Conservation (phyloP, 2,113 vertebrate species). For the Rafetus swinhoei region DNA sequence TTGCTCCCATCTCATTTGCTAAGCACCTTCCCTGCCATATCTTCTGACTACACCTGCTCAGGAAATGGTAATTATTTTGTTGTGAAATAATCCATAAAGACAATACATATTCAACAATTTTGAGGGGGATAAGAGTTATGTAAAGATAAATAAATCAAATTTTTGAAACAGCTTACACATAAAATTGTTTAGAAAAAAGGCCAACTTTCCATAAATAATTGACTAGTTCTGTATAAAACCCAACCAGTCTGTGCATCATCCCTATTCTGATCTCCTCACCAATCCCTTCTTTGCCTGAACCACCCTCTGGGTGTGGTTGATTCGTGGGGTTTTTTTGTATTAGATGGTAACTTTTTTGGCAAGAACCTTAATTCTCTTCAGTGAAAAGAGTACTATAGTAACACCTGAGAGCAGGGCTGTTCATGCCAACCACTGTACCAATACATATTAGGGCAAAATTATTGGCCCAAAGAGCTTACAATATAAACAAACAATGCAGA, state of each 20-base stretch:
- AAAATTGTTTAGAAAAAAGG: not conserved
- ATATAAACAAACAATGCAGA: not conserved
- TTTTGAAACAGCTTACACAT: not conserved
- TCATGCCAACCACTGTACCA: not conserved
- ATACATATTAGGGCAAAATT: not conserved
- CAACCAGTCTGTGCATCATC: accelerated
- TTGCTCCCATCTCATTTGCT: not conserved
- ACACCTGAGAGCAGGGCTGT: not conserved
- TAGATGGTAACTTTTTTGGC: not conserved
- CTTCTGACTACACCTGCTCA: not conserved
- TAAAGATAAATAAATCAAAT: not conserved
- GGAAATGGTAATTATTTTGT: not conserved
- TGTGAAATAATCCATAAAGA: not conserved
- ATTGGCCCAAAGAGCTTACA: not conserved
- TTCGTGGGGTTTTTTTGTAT: not conserved
- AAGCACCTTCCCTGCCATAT: not conserved
- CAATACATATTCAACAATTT: accelerated
- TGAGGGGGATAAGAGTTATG: conserved; percentile 1
- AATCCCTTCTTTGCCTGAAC: not conserved
- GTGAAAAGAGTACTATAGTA: not conserved
- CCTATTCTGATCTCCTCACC: not conserved
- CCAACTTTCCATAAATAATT: not conserved
- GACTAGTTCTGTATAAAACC: not conserved
- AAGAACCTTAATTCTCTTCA: not conserved
- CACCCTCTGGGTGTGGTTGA: not conserved